Conservation (phyloP, 2,797 vertebrate genomes). For the Rhyacichthys aspro region DNA sequence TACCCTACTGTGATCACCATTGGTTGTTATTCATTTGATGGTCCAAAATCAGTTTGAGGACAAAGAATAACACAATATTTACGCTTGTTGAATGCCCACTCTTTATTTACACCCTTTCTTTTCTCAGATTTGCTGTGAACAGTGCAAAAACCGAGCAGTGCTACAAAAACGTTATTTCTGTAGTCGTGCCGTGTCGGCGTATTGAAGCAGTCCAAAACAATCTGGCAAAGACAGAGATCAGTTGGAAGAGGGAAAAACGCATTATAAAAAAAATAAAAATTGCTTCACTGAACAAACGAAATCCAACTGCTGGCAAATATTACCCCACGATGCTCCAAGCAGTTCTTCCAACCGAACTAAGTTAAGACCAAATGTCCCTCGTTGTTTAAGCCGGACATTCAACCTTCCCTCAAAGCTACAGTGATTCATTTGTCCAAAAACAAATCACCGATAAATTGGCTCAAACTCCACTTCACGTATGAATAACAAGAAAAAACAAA, state of each 20-base stretch:
- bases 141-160: neutral
- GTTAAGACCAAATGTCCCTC: too few species aligned
- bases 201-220: conserved; percentile 8
- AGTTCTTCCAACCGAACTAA: too few species aligned
- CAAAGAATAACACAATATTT: neutral
- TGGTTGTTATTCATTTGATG: too few species aligned
- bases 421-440: too few species aligned
- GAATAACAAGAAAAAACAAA: too few species aligned
- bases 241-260: conserved; percentile 23
- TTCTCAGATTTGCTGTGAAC: neutral
- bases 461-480: too few species aligned
- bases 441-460: too few species aligned
- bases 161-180: conserved; percentile 3
- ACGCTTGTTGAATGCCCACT: neutral
- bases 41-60: conserved; percentile 10
- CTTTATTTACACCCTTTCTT: neutral
- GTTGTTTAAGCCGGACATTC: too few species aligned
- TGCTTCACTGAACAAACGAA: conserved; percentile 1
- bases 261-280: too few species aligned
- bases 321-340: neutral
- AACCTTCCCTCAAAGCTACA: too few species aligned
- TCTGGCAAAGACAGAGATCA: conserved; percentile 24
- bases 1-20: too few species aligned
- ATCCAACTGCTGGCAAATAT: conserved; percentile 16
- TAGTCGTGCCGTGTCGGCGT: conserved; percentile 8